Evolutionary conservation across 2,113 vertebrate genomes (phyloP), one percentile per base, ranked within the genome.

Genomic region (Lepus europaeus): DNA sequence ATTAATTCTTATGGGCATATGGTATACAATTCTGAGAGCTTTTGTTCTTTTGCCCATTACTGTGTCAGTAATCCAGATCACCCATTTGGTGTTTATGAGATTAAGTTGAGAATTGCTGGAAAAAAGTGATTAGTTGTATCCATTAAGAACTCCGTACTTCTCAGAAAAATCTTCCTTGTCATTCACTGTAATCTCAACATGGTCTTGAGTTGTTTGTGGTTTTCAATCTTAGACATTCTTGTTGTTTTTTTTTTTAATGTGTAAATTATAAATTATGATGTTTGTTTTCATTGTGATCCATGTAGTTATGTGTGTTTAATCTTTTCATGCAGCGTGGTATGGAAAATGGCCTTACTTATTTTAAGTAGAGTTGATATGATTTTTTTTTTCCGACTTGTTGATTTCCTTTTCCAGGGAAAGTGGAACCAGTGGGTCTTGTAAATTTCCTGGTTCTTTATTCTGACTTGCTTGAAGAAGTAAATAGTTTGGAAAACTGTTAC

Each of bases 91-190:
- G 17, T 88, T 86, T 77, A 31, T 39, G 51, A 84, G 39, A 16
- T 49, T 84, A 31, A 73, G 33, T 78, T 93, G 39, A 27, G 51
- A 93, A 61, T 92, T 73, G 56, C 23, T 96, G 4, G 39, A 82
- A 86, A 80, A 70, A 33, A 36, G 16, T 51, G 39, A 31, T 9
- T 80, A 25, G 36, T n/a, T n/a, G 20, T 80, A 81, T 59, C 64
- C 31, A n/a, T 22, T 91, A 88, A 73, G 25, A 89, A 81, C 33
- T 36, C 23, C 22, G 12, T 9, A 29, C 81, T 86, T 94, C 95
- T 96, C 7, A 80, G 51, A 16, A 89, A 49, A 56, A 87, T 11
- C 66, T 89, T 7, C 86, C 17, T 9, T 80, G 82, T 86, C 23
- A 6, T 49, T 63, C 3, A 56, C 0, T 64, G 17, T 5, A 4